A percentile compares a stretch with the other conserved stretches of the same genome.
Conservation (phyloP, 2,797 vertebrate genomes). For the Linurgus olivaceus region DNA sequence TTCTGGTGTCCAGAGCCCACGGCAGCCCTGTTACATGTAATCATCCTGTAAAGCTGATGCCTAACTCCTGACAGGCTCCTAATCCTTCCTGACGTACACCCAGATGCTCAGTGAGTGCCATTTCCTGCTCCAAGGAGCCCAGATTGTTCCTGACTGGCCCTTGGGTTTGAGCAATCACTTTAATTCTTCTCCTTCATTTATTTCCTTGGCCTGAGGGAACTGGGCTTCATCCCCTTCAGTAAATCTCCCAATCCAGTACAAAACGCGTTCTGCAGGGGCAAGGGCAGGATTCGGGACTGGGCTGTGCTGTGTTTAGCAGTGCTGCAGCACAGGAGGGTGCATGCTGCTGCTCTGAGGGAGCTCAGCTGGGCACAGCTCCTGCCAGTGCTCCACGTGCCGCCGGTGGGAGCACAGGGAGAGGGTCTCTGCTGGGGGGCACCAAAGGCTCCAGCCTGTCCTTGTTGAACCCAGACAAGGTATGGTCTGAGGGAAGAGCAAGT, state of each 20-base stretch:
- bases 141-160: not conserved
- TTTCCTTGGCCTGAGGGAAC: not conserved
- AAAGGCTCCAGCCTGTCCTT: not conserved
- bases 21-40: not conserved
- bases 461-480: not conserved
- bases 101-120: slow-evolving; percentile 1
- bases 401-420: accelerated
- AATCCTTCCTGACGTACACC: not conserved
- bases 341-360: not conserved
- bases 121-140: slow-evolving; percentile 10
- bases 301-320: not conserved
- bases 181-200: slow-evolving; percentile 9
- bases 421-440: not conserved
- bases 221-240: not conserved
- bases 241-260: not conserved
- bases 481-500: not conserved
- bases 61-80: not conserved
- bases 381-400: accelerated
- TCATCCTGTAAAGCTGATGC: not conserved
- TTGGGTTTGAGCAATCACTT: not conserved
- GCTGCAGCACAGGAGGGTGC: not conserved
- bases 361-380: not conserved
- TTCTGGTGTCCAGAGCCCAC: not conserved
- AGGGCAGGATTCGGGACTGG: not conserved
- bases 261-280: accelerated